phyloP scores from a whole-genome alignment of 2,888 invertebrate species.

The Ichneumoninae sp. region DNA sequence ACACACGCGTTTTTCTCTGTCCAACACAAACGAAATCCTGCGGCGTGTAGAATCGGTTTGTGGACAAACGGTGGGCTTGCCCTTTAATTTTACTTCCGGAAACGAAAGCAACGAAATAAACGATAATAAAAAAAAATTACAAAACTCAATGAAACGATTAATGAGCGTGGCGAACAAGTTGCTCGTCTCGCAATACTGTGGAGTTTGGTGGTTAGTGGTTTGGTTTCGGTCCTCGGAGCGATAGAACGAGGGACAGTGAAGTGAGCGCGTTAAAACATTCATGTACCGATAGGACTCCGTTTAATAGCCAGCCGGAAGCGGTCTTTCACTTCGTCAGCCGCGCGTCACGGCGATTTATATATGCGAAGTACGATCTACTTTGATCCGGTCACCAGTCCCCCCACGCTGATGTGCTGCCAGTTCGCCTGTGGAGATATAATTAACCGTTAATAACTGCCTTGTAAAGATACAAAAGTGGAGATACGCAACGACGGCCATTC shows the following conservation, averaged over 20 bases:
- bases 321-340: constrained; percentile 26
- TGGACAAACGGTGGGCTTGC: background rate
- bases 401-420: constrained; percentile 80
- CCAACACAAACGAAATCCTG: no score
- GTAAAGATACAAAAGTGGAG: no score
- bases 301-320: constrained; percentile 31
- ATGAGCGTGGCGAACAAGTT: background rate
- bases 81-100: background rate
- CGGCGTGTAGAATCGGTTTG: no score
- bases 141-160: background rate
- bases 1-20: no score
- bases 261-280: constrained; percentile 42
- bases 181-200: constrained; percentile 62
- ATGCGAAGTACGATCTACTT: constrained; percentile 63
- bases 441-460: background rate
- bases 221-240: background rate
- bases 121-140: background rate
- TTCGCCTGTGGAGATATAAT: constrained; percentile 77
- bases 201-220: constrained; percentile 10
- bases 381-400: constrained; percentile 76
- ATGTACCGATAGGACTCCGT: constrained; percentile 41
- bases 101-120: constrained; percentile 7
- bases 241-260: constrained; percentile 9
- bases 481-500: no score
- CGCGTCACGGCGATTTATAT: constrained; percentile 9